Evolutionary conservation across 2,113 vertebrate species (phyloP), one percentile per base, ranked within the genome.

Genomic region (Anthoscopus minutus): DNA sequence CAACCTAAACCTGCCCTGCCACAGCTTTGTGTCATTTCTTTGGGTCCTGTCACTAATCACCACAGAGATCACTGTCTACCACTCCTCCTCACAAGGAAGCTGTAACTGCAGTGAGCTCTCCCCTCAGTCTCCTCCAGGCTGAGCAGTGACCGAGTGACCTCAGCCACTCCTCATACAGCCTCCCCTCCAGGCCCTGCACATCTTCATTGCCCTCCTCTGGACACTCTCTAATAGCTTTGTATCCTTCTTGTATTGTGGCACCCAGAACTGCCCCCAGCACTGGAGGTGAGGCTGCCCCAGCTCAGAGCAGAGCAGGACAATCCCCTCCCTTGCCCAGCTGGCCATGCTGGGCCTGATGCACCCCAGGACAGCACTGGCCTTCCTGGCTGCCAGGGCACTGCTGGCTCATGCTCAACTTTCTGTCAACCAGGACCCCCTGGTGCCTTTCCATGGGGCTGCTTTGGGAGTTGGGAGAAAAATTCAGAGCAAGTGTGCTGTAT

Each of bases 81-180:
- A 15, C 22, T 57, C 44, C 11, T n/a, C 30, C 33, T 58, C 53
- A 20, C 78, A 24, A 58, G 22, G 28, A 35, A 48, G 5, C 37
- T 69, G 25, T 40, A 54, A 31, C 30, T 69, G 15, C 25, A 23
- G 23, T 35, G 17, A 69, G 40, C 30, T 62, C 12, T 62, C 40
- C 11, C 54, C 40, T 61, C 40, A 33, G 24, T 61, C 15, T 82
- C 11, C 40, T 76, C 40, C 35, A 35, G 54, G 14, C 62, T 89
- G 48, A 69, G 9, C 54, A 61, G 11, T 44, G 27, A 45, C 61
- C 24, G 30, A 22, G 16, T 74, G 45, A 53, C 24, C 25, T 82
- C 47, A 61, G 14, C 45, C 2, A 0, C 16, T 45, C 28, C 30
- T 47, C 30, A 31, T 7, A 40, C 0, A 0, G n/a, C 45, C 81